Evolutionary conservation across 2,797 vertebrate genomes (phyloP).

Genomic region (Spinibarbus caldwelli): DNA sequence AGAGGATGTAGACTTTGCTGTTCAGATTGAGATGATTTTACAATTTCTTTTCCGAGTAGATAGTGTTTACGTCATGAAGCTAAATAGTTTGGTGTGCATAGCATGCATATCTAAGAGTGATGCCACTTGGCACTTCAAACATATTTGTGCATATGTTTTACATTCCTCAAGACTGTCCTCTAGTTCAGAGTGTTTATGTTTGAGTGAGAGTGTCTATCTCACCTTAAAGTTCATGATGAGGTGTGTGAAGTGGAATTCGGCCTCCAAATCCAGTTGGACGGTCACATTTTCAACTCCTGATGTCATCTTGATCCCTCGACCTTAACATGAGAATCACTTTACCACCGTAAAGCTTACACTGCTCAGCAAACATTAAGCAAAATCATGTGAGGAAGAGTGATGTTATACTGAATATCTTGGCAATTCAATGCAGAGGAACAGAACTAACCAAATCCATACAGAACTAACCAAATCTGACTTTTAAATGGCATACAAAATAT

Average conservation of each 20-base stretch:
- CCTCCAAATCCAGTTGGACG: conserved; percentile 93
- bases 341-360: neutral
- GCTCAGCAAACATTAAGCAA: neutral
- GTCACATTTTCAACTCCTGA: conserved; percentile 95
- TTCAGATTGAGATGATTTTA: neutral
- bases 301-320: neutral
- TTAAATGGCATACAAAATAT: neutral
- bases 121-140: neutral
- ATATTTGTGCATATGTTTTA: conserved; percentile 57
- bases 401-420: neutral
- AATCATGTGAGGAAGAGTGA: neutral
- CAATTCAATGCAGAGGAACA: neutral
- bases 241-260: conserved; percentile 99
- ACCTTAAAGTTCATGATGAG: conserved; percentile 99
- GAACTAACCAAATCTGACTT: neutral
- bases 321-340: conserved; percentile 2
- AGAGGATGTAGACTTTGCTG: neutral
- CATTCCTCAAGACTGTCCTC: conserved; percentile 61
- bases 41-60: neutral
- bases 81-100: neutral
- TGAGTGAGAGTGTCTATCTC: conserved; percentile 52
- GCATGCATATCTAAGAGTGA: neutral
- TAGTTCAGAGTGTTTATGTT: conserved; percentile 48
- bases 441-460: neutral
- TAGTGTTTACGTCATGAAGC: neutral